Base-by-base conservation (phyloP, 1,140 invertebrate species). In the Marisa cornuarietis region DNA sequence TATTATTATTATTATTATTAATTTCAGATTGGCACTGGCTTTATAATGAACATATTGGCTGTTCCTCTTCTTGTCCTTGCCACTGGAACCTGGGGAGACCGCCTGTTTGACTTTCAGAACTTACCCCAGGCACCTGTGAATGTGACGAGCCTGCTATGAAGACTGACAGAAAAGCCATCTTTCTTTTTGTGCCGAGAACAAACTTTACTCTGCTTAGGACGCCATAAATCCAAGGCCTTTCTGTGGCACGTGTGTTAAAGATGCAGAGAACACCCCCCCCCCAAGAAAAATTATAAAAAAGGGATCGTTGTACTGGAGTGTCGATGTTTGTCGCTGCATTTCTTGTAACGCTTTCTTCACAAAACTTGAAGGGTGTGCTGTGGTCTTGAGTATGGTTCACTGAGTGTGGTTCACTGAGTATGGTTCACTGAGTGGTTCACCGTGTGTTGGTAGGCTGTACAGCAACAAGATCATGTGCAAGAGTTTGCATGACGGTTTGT, bases 41-140 rank as follows among this genome's bases (percentile, higher is more conserved):
- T 96, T 71, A 93, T 95, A 1, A 95, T 96, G 75, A 96, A 95
- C 86, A 88, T 96, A 9, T 92, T 96, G 16, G 95, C 95, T 7
- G 93, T 96, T 0, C 79, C 94, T 0, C 87, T 95, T 5, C 92
- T 95, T 6, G 93, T 94, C 81, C 84, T 93, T 1, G 92, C 94
- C 65, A 95, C 95, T 5, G 93, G 94, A 65, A 95, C 95, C 0
- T 92, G 94, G 85, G 90, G 84, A 1, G 76, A 81, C 20, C 77
- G 77, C n/a, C 52, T 83, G 1, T 86, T 84, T 71, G 62, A 83
- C 31, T 86, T 86, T 63, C 62, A 80, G 20, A 72, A 74, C 0
- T 31, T 84, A 66, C 85, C 85, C 66, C 18, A 58, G 5, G 80
- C 61, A 31, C 84, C 77, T 54, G 18, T 66, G 9, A 78, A 80